Evolutionary conservation across 2,797 vertebrate species (phyloP), one percentile per base, ranked within the genome.

Genomic region (Liparis tanakae): DNA sequence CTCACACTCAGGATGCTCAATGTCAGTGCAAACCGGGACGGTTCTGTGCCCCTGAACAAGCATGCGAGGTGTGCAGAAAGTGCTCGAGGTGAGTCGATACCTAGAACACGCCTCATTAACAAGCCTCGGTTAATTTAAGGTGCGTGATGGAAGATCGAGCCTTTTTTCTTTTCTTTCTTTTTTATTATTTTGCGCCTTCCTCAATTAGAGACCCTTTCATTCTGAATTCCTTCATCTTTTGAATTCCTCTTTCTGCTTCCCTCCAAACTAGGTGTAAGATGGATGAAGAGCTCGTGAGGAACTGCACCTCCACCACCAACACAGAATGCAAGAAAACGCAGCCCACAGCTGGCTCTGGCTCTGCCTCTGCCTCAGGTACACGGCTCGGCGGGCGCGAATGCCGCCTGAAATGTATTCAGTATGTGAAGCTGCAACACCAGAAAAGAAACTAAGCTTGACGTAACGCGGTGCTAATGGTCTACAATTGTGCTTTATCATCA

Each of bases 41-140:
- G 6, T 95, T 92, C 50, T 95, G 95, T 74, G 60, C 18, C 58
- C 90, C 82, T 3, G 82, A 95, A 17, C 63, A 95, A 12, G 79
- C 92, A 4, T 95, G 95, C 46, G 94, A 95, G 65, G 80, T 93
- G 36, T 95, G 95, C 91, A 92, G 79, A 66, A 93, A 70, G 67
- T 95, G 95, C 78, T 84, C 18, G 17, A 90, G 70, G 95, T 95
- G 83, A 84, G 90, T 57, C 0, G 6, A 3, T 66, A 3, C 0
- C 0, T 5, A 25, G 6, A 34, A 15, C 7, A n/a, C 48, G 10
- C 12, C n/a, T 53, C 37, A 36, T 15, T 15, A 30, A 30, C 25
- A 30, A 30, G 25, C 25, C 2, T 20, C 46, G 5, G 6, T 37
- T 62, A 12, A 20, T 57, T 59, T 7, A 34, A 13, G 30, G 34